Conservation (phyloP, 1,140 invertebrate species). For the Euschistus heros region DNA sequence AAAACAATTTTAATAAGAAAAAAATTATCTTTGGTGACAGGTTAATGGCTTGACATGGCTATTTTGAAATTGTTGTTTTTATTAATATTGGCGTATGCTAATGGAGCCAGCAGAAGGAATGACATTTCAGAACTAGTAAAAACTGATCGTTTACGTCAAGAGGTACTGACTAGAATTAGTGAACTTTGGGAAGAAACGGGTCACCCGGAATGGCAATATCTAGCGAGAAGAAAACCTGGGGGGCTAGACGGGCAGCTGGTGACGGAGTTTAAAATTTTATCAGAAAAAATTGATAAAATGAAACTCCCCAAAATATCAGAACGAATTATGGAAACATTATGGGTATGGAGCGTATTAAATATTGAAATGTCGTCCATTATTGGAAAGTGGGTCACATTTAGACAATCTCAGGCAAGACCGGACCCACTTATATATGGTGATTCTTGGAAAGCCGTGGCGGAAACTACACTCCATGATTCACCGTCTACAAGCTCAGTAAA, state of each 20-base stretch:
- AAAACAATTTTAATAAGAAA: too few species aligned
- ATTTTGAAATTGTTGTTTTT: too few species aligned
- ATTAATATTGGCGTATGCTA: too few species aligned
- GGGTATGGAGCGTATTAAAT: conserved; percentile 44
- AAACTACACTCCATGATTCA: conserved; percentile 46
- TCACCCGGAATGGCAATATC: conserved; percentile 39
- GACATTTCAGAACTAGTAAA: background rate
- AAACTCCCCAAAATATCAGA: conserved; percentile 26
- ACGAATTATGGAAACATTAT: conserved; percentile 37
- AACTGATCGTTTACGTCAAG: background rate
- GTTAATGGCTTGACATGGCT: too few species aligned
- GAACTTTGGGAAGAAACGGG: conserved; percentile 44
- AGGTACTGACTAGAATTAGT: conserved; percentile 37
- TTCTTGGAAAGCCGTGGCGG: conserved; percentile 50
- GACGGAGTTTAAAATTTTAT: conserved; percentile 35
- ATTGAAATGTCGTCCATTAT: conserved; percentile 44
- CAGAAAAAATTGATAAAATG: background rate
- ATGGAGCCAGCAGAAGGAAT: too few species aligned
- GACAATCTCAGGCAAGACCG: conserved; percentile 40
- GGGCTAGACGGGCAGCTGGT: conserved; percentile 42
- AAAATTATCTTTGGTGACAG: too few species aligned
- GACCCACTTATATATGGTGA: conserved; percentile 36
- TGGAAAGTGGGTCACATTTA: conserved; percentile 47
- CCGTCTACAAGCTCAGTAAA: conserved; percentile 38
- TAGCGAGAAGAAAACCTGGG: conserved; percentile 30